phyloP scores from a whole-genome alignment of 2,797 vertebrate genomes.

The Hydrocynus forskahlii region DNA sequence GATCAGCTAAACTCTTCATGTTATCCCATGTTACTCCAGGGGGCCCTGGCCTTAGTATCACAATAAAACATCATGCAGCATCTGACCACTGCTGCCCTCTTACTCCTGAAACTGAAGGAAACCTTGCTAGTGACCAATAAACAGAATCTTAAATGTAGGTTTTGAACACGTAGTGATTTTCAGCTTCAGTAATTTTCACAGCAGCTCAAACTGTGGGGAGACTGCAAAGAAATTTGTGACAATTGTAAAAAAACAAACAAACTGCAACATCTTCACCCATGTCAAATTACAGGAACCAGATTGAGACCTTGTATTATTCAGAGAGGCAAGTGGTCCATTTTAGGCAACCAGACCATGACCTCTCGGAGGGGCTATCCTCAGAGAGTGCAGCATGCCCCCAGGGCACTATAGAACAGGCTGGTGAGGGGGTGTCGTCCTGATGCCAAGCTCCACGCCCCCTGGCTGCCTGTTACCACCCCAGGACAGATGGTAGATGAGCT shows the following conservation, averaged over 20 bases:
- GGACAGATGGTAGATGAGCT: slow-evolving; percentile 77
- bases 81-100: slow-evolving; percentile 26
- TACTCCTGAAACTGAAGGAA: slow-evolving; percentile 7
- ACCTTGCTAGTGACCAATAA: neutral
- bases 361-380: slow-evolving; percentile 34
- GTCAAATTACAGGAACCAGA: slow-evolving; percentile 38
- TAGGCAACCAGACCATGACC: slow-evolving; percentile 35
- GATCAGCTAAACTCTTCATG: slow-evolving; percentile 15
- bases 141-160: neutral
- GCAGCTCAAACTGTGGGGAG: neutral
- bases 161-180: neutral
- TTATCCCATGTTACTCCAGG: slow-evolving; percentile 13
- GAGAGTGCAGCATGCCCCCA: slow-evolving; percentile 28
- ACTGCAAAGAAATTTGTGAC: neutral
- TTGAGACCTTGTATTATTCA: slow-evolving; percentile 39
- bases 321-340: slow-evolving; percentile 23
- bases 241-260: neutral
- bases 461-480: slow-evolving; percentile 56
- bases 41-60: neutral
- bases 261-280: slow-evolving; percentile 15
- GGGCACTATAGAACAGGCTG: slow-evolving; percentile 41
- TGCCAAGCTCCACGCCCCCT: slow-evolving; percentile 61
- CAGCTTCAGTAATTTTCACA: slow-evolving; percentile 34
- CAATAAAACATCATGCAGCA: slow-evolving; percentile 27
- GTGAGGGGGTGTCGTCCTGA: slow-evolving; percentile 39